Percentiles rank a stretch among this genome's conserved stretches.
Conservation (phyloP, 2,113 vertebrate genomes). For the Todiramphus saurophagus region DNA sequence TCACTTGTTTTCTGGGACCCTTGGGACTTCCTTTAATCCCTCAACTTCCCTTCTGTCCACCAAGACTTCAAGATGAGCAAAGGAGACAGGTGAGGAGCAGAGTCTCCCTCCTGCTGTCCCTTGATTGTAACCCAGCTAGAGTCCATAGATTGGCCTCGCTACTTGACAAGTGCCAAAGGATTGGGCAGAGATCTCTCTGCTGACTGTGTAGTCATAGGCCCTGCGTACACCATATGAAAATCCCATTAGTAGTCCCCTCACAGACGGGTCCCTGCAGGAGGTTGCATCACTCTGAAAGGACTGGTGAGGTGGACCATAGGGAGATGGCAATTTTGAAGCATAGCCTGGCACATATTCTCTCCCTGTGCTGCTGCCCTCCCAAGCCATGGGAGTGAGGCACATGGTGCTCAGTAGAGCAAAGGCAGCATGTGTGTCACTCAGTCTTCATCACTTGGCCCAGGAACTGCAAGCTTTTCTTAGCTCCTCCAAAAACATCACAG, state of each 20-base stretch:
- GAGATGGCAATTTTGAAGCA: not conserved
- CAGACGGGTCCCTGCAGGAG: not conserved
- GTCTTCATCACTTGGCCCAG: not conserved
- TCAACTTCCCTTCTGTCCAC: not conserved
- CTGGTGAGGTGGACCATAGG: not conserved
- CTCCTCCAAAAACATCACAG: not conserved
- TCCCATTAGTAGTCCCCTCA: not conserved
- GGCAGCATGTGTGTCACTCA: not conserved
- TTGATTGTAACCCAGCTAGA: not conserved
- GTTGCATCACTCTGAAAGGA: not conserved
- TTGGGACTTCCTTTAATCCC: not conserved
- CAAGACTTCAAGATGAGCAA: not conserved
- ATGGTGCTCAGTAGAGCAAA: not conserved
- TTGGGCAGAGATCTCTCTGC: not conserved
- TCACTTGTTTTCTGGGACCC: not conserved
- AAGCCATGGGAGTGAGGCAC: accelerated
- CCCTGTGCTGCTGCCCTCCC: not conserved
- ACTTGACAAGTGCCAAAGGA: not conserved
- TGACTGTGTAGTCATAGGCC: not conserved
- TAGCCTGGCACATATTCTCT: too few species aligned
- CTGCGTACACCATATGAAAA: not conserved
- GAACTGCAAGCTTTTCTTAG: not conserved
- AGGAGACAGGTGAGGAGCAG: not conserved
- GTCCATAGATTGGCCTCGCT: not conserved
- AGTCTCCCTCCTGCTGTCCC: not conserved